Evolutionary conservation across 2,113 vertebrate species (phyloP).

Genomic region (Egretta garzetta): DNA sequence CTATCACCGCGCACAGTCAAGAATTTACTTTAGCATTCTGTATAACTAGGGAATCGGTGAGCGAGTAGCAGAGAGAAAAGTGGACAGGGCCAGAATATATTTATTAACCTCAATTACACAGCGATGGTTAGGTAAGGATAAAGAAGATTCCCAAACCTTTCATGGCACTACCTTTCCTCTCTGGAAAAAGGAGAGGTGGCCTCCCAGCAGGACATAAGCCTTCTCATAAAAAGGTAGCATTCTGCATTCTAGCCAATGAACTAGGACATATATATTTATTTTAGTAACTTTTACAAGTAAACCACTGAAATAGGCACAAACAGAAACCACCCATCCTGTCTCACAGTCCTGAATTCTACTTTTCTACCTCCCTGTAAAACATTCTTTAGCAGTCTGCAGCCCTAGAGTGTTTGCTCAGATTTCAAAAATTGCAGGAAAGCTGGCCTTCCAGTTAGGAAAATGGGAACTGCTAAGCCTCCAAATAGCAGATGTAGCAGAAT

Average conservation of each 20-base stretch:
- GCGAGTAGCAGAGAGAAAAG: neutral
- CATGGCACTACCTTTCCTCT: neutral
- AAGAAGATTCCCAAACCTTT: neutral
- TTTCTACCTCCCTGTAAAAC: neutral
- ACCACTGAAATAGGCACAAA: neutral
- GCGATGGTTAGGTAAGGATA: neutral
- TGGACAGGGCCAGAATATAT: neutral
- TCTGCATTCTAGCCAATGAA: neutral
- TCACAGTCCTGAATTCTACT: neutral
- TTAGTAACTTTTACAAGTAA: neutral
- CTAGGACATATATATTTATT: neutral
- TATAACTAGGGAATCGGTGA: neutral
- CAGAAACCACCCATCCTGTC: neutral
- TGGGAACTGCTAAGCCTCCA: neutral
- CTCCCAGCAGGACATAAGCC: neutral
- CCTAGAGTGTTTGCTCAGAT: neutral
- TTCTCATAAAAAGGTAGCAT: neutral
- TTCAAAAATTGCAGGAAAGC: neutral
- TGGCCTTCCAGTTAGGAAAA: neutral
- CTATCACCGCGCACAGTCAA: neutral
- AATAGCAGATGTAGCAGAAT: neutral
- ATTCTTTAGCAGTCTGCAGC: neutral
- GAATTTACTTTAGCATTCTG: neutral
- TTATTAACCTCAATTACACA: neutral
- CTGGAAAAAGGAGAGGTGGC: neutral